Conservation (phyloP, 2,797 vertebrate species). For the Coilia nasus region DNA sequence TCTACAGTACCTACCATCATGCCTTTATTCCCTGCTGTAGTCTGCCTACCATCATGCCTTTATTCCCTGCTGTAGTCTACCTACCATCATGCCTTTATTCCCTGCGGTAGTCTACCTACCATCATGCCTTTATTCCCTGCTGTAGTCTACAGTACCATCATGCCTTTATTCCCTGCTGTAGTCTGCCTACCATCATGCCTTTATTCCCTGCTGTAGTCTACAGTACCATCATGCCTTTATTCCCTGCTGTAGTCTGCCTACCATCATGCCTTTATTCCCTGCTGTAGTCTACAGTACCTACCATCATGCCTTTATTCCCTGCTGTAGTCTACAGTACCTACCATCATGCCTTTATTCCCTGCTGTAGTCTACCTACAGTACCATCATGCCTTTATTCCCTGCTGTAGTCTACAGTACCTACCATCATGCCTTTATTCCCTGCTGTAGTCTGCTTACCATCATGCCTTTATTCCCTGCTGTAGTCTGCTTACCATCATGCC, state of each 20-base stretch:
- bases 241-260: background rate
- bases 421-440: background rate
- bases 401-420: too few species aligned
- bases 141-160: background rate
- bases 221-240: background rate
- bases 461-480: background rate
- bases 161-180: background rate
- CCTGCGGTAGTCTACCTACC: background rate
- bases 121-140: background rate
- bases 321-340: too few species aligned
- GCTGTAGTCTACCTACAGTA: too few species aligned
- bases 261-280: background rate
- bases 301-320: background rate
- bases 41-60: background rate
- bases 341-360: background rate
- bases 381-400: background rate
- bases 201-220: background rate
- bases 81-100: background rate
- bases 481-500: background rate
- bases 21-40: background rate
- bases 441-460: background rate
- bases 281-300: too few species aligned
- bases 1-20: too few species aligned
- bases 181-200: background rate
- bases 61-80: background rate